Base-by-base conservation (phyloP, 2,797 vertebrate genomes). In the Rhinogobio ventralis region DNA sequence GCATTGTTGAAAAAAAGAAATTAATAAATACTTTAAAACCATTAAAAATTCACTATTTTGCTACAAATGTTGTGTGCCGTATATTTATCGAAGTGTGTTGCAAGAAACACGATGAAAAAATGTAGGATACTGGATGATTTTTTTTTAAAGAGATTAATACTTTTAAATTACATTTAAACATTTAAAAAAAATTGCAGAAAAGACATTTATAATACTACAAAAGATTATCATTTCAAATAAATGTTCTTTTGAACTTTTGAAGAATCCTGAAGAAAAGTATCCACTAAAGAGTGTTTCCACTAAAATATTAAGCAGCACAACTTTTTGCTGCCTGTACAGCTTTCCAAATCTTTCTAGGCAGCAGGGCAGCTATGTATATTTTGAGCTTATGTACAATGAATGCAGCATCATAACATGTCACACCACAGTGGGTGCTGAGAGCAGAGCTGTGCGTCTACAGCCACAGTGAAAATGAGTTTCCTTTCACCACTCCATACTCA, bases 391-490 rank as follows among this genome's bases (percentile, higher is more conserved):
- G 28, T 62, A 79, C 60, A 79, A 67, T 66, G 28, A 42, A 57
- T 76, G 19, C 49, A 69, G 49, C 82, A 77, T 76, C 82, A 83
- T 53, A 83, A 55, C 46, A 25, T 7, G 55, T 33, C 57, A 76
- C 72, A 53, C 60, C 23, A 75, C 71, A 53, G 28, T 66, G 46
- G 45, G 33, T 10, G 1, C 57, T 7, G 30, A 64, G 30, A 82
- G 42, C 42, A 82, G 42, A 75, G 42, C 25, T 51, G 73, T 42
- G 49, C 17, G 13, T 68, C 46, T 45, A 53, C 23, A 83, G n/a
- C 73, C n/a, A 2, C 46, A 55, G 82, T 77, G 73, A 83, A 77
- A 83, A 77, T 83, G 23, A 17, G 73, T 83, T 83, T 77, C 64
- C 62, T 51, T 53, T 28, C 72, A 67, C n/a, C 68, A 60, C 81